Conservation (phyloP, 2,113 vertebrate species). For the Ageneiosus marmoratus region DNA sequence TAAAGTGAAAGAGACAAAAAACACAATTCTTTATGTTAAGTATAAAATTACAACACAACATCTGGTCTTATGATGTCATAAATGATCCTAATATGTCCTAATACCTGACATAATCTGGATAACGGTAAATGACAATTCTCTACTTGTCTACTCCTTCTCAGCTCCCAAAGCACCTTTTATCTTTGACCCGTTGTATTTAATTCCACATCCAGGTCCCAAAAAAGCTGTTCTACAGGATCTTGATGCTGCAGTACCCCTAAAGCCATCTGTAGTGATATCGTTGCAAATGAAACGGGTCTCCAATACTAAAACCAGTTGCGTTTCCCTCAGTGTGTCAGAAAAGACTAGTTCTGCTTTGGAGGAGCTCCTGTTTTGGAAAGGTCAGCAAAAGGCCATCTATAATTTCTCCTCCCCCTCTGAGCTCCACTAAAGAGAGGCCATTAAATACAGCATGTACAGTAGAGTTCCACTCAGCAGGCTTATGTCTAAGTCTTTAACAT, state of each 20-base stretch:
- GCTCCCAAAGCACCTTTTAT: not conserved
- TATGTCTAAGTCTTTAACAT: not conserved
- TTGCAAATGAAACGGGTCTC: not conserved
- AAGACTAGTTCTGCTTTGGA: not conserved
- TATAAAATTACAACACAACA: not conserved
- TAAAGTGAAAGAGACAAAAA: not conserved
- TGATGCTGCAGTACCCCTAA: not conserved
- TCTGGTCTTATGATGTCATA: not conserved
- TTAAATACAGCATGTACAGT: conserved; percentile 12
- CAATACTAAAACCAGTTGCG: not conserved
- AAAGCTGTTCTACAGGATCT: not conserved
- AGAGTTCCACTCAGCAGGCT: not conserved
- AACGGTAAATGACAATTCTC: not conserved
- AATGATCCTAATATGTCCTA: not conserved
- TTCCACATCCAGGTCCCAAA: not conserved
- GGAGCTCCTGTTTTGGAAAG: conserved; percentile 3
- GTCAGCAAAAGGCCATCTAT: conserved; percentile 18
- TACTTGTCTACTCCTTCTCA: not conserved
- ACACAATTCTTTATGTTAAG: too few relatives aligned
- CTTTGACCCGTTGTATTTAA: not conserved
- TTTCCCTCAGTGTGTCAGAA: not conserved
- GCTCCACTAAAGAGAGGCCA: conserved; percentile 12
- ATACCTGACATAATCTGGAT: not conserved
- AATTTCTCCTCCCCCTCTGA: not conserved
- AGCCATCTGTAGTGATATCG: not conserved